Conservation (phyloP, 2,113 vertebrate genomes). For the Scomber colias region DNA sequence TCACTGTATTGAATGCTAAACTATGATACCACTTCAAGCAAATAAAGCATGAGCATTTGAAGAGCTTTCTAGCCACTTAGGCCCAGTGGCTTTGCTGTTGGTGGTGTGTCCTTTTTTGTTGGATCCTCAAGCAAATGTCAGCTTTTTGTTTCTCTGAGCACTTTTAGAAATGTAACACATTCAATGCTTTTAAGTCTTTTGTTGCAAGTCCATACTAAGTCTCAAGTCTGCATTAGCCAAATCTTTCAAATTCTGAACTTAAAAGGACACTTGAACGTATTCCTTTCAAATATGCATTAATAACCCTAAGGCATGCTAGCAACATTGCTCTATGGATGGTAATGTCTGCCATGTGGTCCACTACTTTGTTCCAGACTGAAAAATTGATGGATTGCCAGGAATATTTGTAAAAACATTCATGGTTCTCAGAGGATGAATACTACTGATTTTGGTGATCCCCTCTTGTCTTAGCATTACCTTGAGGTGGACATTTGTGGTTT, state of each 20-base stretch:
- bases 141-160: neutral
- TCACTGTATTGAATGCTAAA: constrained; percentile 20
- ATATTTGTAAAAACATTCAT: neutral
- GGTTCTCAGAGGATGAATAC: neutral
- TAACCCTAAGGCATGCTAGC: no score
- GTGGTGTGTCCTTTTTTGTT: neutral
- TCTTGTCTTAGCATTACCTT: no score
- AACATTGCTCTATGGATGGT: no score
- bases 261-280: no score
- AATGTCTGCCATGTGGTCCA: no score
- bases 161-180: neutral
- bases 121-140: neutral
- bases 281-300: no score
- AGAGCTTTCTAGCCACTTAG: neutral
- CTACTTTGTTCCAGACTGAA: neutral
- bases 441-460: neutral
- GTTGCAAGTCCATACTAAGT: no score
- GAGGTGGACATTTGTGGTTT: no score
- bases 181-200: neutral
- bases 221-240: neutral
- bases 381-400: neutral
- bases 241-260: neutral
- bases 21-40: constrained; percentile 5
- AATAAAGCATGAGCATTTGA: neutral
- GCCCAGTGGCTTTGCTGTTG: neutral